Evolutionary conservation across 2,888 invertebrate species (phyloP).

Genomic region (Habrosyne pyritoides): DNA sequence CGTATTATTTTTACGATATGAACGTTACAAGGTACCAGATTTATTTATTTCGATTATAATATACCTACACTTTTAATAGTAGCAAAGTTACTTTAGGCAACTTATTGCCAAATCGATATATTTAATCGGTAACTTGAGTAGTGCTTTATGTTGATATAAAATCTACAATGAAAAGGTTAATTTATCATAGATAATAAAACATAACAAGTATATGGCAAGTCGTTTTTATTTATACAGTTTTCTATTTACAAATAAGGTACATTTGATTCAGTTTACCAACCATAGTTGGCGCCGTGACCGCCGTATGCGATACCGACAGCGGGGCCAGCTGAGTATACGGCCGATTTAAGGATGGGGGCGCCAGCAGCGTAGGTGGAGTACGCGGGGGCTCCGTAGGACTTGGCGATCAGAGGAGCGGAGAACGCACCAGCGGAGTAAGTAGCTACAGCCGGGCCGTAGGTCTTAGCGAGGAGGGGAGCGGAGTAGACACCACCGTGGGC

Average conservation of each 20-base stretch:
- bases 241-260: constrained; percentile 55
- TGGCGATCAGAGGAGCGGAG: constrained; percentile 36
- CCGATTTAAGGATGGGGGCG: constrained; percentile 65
- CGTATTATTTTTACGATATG: neutral
- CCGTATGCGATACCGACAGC: constrained; percentile 85
- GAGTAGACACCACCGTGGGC: constrained; percentile 62
- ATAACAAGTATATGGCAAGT: constrained; percentile 39
- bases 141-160: neutral
- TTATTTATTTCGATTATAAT: no score
- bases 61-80: neutral
- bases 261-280: constrained; percentile 80
- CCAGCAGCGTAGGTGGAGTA: constrained; percentile 56
- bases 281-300: constrained; percentile 86
- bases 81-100: neutral
- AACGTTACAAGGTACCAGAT: no score
- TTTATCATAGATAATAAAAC: constrained; percentile 17
- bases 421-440: constrained; percentile 46
- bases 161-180: neutral
- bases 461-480: constrained; percentile 55
- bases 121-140: neutral
- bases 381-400: constrained; percentile 44
- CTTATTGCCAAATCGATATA: neutral
- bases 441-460: constrained; percentile 45
- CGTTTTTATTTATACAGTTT: constrained; percentile 46
- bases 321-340: constrained; percentile 84